These are phyloP conservation scores for Cyprinodon diabolis DNA, from an alignment of 2,797 vertebrate genomes.

Conservation along the genomic window DNA sequence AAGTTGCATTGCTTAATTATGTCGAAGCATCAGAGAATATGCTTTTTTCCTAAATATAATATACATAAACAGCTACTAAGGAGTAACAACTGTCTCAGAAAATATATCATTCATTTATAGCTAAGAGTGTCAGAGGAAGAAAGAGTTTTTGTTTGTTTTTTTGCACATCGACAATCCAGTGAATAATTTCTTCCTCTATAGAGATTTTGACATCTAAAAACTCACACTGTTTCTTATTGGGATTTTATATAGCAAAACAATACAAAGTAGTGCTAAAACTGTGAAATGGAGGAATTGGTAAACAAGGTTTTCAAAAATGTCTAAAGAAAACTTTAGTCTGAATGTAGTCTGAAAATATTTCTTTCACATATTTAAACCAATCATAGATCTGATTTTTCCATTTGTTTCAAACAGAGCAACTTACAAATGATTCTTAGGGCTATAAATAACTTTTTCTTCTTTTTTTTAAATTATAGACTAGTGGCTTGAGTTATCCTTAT, in stretches of 20 bases:
- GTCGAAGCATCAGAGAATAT: neutral
- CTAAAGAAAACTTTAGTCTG: no score
- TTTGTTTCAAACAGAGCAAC: no score
- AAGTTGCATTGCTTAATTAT: neutral
- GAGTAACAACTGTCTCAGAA: neutral
- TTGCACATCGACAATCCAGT: neutral
- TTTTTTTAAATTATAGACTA: no score
- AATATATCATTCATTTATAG: neutral
- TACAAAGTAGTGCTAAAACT: neutral
- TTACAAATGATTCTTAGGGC: no score
- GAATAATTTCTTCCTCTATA: neutral
- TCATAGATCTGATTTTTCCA: no score
- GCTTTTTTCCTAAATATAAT: neutral
- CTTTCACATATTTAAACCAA: no score
- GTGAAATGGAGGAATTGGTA: no score
- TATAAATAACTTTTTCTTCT: no score
- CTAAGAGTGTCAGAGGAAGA: neutral
- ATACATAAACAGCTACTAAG: neutral
- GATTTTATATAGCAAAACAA: neutral
- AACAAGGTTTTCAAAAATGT: no score
- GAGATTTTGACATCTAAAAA: neutral
- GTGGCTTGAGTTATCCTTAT: no score
- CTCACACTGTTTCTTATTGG: neutral
- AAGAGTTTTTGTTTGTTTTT: neutral
- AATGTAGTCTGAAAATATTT: no score